Evolutionary conservation across 2,113 vertebrate genomes (phyloP), one percentile per base, ranked within the genome.

Genomic region (Callionymus lyra): DNA sequence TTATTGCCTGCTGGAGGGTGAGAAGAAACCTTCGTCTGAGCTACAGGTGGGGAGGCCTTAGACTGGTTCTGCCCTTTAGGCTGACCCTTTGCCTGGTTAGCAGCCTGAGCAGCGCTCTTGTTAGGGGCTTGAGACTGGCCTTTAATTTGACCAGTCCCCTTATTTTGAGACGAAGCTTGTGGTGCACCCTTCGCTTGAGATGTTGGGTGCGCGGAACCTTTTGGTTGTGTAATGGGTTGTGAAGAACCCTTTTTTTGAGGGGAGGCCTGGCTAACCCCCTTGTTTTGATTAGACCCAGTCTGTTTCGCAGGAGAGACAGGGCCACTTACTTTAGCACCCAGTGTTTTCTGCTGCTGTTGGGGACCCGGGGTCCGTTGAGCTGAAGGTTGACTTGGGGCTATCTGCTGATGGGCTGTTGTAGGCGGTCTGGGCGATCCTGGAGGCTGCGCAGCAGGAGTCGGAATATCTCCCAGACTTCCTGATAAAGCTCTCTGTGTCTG

Each of bases 401-500:
- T 79, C 68, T 82, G 83, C 43, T 69, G 79, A 54, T 74, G 48
- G 57, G 69, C 61, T 51, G 71, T 59, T 15, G 81, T 71, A 38
- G 82, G 79, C 59, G 79, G 80, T 37, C 80, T 74, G 0, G 90
- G 86, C 50, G 87, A 88, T 59, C 85, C 85, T 3, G 47, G n/a
- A 8, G 88, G 57, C 4, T 87, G 82, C 6, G 85, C 77, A 62
- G 67, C 55, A 0, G 90, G 85, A 47, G 79, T 56, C 15, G 88
- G 85, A 60, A 68, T 70, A 65, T 94, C 92, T 27, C 91, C 95
- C 18, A 99, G 80, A 74, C 86, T 86, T 74, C 93, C 94, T 53
- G 97, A 92, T 4, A 97, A 82, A 47, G 97, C 88, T 65, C 94
- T 84, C 82, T 95, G 90, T 6, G 94, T 98, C 90, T 99, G 94